Evolutionary conservation across 2,888 invertebrate species (phyloP), one percentile per base, ranked within the genome.

Genomic region (Oasisia sp.): DNA sequence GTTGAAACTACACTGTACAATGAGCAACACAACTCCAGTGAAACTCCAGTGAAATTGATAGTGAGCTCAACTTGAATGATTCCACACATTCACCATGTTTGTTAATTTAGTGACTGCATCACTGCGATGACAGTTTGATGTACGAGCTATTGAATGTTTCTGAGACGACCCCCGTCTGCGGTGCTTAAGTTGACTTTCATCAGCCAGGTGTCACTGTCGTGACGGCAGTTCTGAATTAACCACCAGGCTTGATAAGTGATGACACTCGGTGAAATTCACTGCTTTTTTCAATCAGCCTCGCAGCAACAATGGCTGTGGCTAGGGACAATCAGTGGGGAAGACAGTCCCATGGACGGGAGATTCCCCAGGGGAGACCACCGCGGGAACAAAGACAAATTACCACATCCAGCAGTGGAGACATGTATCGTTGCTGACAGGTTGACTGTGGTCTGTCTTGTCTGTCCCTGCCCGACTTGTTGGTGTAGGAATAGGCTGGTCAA

Each of bases 181-280:
- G 74, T 27, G 74, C 74, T 74, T 74, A 74, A 74, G 74, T 74
- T 74, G 74, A 74, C 74, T 74, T 74, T 74, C 74, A 74, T 74
- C 74, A 74, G 74, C 27, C 74, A 74, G 74, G 74, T 74, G 74
- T 74, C 74, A 74, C 27, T 74, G 74, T 2, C 7, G 74, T 74
- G 74, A 27, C 7, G 74, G 74, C 27, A 27, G 74, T 14, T 74
- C 27, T 74, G 27, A 74, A 74, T 74, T 74, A 74, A 74, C 74
- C 74, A 74, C 27, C 74, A 74, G 19, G 27, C 74, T 74, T 74
- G 74, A 56, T 56, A 19, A 56, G 56, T 56, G 56, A 74, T 74
- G 74, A 74, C 74, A 74, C n/a, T 19, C 14, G 7, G 27, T 19
- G 74, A n/a, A 19, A 74, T 74, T 74, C 74, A 19, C 74, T 74